phyloP scores from a whole-genome alignment of 2,113 vertebrate species.

The Zootoca vivipara region DNA sequence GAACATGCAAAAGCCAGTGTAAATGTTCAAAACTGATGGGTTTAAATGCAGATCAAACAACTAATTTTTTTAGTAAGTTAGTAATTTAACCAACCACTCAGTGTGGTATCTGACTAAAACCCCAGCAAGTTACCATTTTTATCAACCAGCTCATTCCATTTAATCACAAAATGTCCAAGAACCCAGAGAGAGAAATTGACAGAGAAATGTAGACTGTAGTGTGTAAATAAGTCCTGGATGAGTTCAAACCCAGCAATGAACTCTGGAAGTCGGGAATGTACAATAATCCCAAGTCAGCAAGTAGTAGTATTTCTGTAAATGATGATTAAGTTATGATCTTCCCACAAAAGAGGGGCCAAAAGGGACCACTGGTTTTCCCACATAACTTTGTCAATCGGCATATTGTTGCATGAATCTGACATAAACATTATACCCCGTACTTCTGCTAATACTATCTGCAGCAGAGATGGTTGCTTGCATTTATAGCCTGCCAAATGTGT shows the following conservation, averaged over 20 bases:
- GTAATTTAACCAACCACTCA: neutral
- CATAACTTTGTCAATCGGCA: neutral
- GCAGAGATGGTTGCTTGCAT: neutral
- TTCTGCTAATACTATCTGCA: neutral
- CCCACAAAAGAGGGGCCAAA: neutral
- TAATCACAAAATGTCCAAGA: neutral
- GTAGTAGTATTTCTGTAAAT: neutral
- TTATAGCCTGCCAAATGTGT: neutral
- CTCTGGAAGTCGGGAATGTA: neutral
- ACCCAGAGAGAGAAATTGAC: neutral
- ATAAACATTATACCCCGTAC: neutral
- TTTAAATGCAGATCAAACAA: neutral
- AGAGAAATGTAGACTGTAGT: neutral
- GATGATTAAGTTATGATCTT: neutral
- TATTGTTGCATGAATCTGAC: neutral
- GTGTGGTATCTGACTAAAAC: neutral
- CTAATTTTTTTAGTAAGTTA: neutral
- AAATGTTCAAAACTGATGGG: neutral
- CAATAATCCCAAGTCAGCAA: neutral
- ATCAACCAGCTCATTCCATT: neutral
- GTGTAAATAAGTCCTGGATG: neutral
- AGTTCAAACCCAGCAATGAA: neutral
- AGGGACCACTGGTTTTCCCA: neutral
- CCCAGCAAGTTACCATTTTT: neutral
- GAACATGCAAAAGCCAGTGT: too few relatives aligned